Evolutionary conservation across 2,113 vertebrate genomes (phyloP), one percentile per base, ranked within the genome.

Genomic region (Osmerus eperlanus): DNA sequence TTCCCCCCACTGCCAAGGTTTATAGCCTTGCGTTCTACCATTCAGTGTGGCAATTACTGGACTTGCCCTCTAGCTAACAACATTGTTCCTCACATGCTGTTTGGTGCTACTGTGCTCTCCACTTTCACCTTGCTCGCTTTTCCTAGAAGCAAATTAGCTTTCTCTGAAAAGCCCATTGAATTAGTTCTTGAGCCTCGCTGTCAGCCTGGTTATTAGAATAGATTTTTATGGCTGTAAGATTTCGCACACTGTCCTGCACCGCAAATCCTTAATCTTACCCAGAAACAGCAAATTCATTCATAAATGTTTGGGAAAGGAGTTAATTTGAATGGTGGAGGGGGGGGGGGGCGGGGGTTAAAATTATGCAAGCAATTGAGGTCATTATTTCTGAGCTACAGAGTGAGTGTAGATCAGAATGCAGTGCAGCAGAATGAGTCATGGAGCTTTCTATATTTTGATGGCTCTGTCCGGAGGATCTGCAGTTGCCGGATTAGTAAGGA

Each of bases 91-190:
- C 25, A 16, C 28, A 53, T 15, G 54, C 23, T 68, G n/a, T 32
- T 15, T 23, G 29, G 14, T 6, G 16, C 64, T 8, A 8, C n/a
- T 41, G 29, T 41, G 14, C 63, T 41, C 18, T 16, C 29, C 0
- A 21, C 54, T 29, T 16, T 15, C 66, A 32, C 72, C 54, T 62
- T 15, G 47, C 53, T 23, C 54, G 29, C 54, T 74, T 29, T 74
- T 77, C 65, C 70, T 81, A 58, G 78, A 84, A 75, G 25, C 58
- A 18, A 75, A 78, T 83, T 56, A 73, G 66, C 55, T 72, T 79
- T 81, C 73, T 47, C n/a, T 54, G 71, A 85, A 83, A 54, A 71
- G 65, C 71, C 36, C 29, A 2, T 74, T 60, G 47, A 41, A 54
- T 75, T 65, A 53, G 21, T 25, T 14, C 64, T 71, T 77, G 21